Percentiles rank a stretch among this genome's conserved stretches.
phyloP scores from a whole-genome alignment of 2,888 invertebrate species.

The Drosophila nr. perissopoda region DNA sequence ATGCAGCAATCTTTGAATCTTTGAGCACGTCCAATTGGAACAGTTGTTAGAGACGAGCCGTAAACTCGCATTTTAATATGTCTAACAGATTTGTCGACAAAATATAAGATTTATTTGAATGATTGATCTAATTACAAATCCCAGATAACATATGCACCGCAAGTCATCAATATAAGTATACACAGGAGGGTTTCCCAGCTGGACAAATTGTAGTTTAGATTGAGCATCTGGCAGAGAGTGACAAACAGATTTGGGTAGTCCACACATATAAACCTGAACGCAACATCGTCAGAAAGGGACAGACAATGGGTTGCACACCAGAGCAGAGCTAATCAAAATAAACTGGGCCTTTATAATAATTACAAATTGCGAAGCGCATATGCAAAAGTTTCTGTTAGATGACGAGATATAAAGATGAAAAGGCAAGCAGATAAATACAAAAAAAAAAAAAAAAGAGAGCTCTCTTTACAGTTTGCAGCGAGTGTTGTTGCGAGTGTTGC shows the following conservation, averaged over 20 bases:
- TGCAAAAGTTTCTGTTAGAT: conserved; percentile 15
- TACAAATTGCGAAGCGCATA: conserved; percentile 30
- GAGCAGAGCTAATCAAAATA: conserved; percentile 1
- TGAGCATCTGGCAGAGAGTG: background rate
- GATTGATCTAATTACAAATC: background rate
- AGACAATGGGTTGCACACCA: background rate
- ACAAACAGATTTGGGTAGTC: background rate
- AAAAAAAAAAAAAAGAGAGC: conserved; percentile 11
- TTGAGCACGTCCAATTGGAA: background rate
- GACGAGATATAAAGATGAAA: background rate
- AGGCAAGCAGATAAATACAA: background rate
- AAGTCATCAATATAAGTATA: no score
- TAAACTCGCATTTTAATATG: background rate
- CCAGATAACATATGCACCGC: no score
- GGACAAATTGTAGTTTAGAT: background rate
- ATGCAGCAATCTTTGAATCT: conserved; percentile 22
- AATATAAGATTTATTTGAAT: background rate
- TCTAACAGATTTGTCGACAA: background rate
- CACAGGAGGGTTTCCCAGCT: background rate
- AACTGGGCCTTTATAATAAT: conserved; percentile 18
- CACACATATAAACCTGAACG: background rate
- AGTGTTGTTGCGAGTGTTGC: conserved; percentile 28
- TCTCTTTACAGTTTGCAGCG: conserved; percentile 44
- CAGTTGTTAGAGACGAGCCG: background rate
- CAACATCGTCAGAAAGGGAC: background rate